Base-by-base conservation (phyloP, 1,140 invertebrate species). In the Pygmarrhopalites habei region DNA sequence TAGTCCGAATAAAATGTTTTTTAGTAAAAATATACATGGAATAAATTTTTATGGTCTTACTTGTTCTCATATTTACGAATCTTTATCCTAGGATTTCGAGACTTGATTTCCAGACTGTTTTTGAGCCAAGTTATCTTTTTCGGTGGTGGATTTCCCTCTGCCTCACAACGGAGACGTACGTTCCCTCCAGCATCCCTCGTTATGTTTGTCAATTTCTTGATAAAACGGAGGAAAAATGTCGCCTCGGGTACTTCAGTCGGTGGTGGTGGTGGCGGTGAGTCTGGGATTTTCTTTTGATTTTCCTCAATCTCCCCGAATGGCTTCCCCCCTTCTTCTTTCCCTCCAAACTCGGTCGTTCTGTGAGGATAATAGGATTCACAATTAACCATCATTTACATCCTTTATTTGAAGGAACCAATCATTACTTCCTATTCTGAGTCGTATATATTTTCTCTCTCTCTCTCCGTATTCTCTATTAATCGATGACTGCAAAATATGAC, bases 101-200 rank as follows among this genome's bases (percentile, higher is more conserved):
- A 2, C n/a, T 64, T 58, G n/a, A 58, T 47, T 58, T 64, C 55
- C 2, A 64, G 3, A 41, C 52, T 49, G 43, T 70, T 70, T 60
- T 66, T 66, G 47, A 65, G 82, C 87, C 87, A 90, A 21, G 73
- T 75, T 65, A 88, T 81, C 56, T 77, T 78, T 0, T 71, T 76
- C 14, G 74, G 74, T 3, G 80, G 76, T 0, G 81, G 76, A 25
- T 79, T 77, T n/a, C 85, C 81, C 39, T 77, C 78, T 10, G 85
- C 85, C 72, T 87, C 85, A 72, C 87, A 89, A 41, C 79, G 73
- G 66, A 89, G 77, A 60, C 80, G 79, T 2, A 84, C 80, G 1
- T 74, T 77, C 26, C 82, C 81, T 2, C 85, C 85, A 14, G 78
- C 75, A 64, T 83, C 82, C 65, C 80, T 80, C 2, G 84, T 86